Evolutionary conservation across 37 sponge, comb jelly and placozoan genomes (phyloP).

Genomic region (Chondrosia reniformis): DNA sequence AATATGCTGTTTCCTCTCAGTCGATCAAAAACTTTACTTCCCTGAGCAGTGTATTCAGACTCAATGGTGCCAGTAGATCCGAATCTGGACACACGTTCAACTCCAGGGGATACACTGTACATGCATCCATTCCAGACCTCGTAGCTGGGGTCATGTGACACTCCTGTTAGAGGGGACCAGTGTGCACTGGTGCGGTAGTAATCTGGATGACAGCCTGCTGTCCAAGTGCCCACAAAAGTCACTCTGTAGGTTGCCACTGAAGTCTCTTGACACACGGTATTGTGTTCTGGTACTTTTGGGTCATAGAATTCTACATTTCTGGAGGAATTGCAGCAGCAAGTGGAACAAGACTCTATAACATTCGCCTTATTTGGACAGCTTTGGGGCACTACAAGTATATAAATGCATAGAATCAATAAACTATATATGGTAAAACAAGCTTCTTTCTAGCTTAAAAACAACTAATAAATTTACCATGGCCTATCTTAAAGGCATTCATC

Average conservation of each 20-base stretch:
- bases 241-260: background rate
- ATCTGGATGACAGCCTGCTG: slow-evolving; percentile 28
- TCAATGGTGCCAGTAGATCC: slow-evolving; percentile 16
- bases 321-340: slow-evolving; percentile 23
- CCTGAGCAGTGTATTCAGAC: slow-evolving; percentile 18
- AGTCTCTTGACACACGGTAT: too few relatives aligned
- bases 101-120: slow-evolving; percentile 30
- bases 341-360: background rate
- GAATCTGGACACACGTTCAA: slow-evolving; percentile 30
- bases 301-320: slow-evolving; percentile 33
- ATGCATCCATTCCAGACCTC: slow-evolving; percentile 51
- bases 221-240: slow-evolving; percentile 45
- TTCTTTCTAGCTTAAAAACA: too few relatives aligned
- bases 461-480: too few relatives aligned
- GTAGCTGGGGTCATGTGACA: slow-evolving; percentile 40
- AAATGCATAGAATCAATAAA: too few relatives aligned
- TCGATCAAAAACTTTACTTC: slow-evolving; percentile 21
- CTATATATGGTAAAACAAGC: too few relatives aligned
- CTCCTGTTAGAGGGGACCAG: slow-evolving; percentile 59
- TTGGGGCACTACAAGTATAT: too few relatives aligned
- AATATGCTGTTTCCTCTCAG: background rate
- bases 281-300: too few relatives aligned
- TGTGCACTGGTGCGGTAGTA: slow-evolving; percentile 18
- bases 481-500: too few relatives aligned
- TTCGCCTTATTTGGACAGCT: too few relatives aligned